phyloP scores from a whole-genome alignment of 1,140 invertebrate genomes.

The Drosophila repleta region DNA sequence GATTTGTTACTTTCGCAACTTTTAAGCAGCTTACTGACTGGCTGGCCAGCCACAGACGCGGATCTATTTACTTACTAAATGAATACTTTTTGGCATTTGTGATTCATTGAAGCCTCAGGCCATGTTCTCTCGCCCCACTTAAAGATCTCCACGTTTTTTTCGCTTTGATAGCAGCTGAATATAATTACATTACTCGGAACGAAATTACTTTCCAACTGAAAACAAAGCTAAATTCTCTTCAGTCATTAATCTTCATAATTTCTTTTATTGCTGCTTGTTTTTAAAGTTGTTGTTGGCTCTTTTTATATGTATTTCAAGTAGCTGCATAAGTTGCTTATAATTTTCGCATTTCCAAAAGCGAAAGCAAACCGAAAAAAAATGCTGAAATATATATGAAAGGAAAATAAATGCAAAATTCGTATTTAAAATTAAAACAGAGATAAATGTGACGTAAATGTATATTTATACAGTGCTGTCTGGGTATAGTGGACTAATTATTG shows the following conservation, averaged over 20 bases:
- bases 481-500: too few relatives aligned
- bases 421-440: too few relatives aligned
- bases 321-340: neutral
- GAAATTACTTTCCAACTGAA: constrained; percentile 28
- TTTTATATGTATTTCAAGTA: neutral
- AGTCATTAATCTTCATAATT: constrained; percentile 71
- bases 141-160: neutral
- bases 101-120: constrained; percentile 42
- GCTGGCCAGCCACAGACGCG: constrained; percentile 9
- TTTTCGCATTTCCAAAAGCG: constrained; percentile 3
- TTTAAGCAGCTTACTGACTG: constrained; percentile 56
- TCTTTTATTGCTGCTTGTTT: constrained; percentile 50
- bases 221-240: constrained; percentile 35
- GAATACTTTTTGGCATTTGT: constrained; percentile 21
- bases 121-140: constrained; percentile 20
- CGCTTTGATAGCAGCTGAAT: constrained; percentile 14
- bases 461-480: too few relatives aligned
- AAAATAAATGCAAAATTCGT: too few relatives aligned
- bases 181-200: constrained; percentile 42
- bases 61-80: constrained; percentile 58
- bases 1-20: constrained; percentile 34
- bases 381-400: too few relatives aligned
- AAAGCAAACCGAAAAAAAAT: neutral
- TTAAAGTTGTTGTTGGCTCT: constrained; percentile 18
- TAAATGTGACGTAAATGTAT: too few relatives aligned